phyloP scores from a whole-genome alignment of 2,797 vertebrate species.

The Pseudochromis fuscus region DNA sequence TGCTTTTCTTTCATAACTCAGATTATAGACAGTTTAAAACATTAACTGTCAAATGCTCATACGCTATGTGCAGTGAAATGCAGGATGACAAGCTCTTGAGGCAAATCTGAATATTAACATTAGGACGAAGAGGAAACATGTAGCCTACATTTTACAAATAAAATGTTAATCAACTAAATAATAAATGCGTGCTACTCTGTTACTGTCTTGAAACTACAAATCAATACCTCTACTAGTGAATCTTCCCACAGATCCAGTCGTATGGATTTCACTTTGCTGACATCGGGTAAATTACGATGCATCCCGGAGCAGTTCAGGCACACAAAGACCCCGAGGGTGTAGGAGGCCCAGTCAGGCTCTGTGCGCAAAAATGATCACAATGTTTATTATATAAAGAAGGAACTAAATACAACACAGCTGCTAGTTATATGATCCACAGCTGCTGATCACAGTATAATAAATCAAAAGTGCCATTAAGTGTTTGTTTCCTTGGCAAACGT shows the following conservation, averaged over 20 bases:
- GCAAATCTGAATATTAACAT: not conserved
- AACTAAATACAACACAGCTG: not conserved
- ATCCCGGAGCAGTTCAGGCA: constrained; percentile 92
- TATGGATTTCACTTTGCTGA: constrained; percentile 92
- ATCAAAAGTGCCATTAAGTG: not conserved
- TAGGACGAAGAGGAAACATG: not conserved
- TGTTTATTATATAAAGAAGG: not conserved
- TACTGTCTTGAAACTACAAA: not conserved
- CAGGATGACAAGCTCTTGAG: not conserved
- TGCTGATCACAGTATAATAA: not conserved
- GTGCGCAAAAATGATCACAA: constrained; percentile 36
- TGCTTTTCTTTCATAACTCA: too few species aligned
- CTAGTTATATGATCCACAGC: not conserved
- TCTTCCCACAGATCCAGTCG: constrained; percentile 92
- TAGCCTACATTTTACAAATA: not conserved
- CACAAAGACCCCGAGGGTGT: constrained; percentile 91
- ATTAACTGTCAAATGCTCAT: too few species aligned
- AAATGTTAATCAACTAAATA: not conserved
- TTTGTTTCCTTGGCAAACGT: not conserved
- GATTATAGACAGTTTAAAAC: too few species aligned
- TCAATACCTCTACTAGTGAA: constrained; percentile 86
- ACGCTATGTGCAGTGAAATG: not conserved
- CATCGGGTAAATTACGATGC: constrained; percentile 87
- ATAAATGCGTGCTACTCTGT: not conserved
- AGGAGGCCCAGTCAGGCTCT: constrained; percentile 94